A percentile compares a stretch with the other conserved stretches of the same genome.
phyloP scores from a whole-genome alignment of 2,888 invertebrate species.

The Habrosyne pyritoides region DNA sequence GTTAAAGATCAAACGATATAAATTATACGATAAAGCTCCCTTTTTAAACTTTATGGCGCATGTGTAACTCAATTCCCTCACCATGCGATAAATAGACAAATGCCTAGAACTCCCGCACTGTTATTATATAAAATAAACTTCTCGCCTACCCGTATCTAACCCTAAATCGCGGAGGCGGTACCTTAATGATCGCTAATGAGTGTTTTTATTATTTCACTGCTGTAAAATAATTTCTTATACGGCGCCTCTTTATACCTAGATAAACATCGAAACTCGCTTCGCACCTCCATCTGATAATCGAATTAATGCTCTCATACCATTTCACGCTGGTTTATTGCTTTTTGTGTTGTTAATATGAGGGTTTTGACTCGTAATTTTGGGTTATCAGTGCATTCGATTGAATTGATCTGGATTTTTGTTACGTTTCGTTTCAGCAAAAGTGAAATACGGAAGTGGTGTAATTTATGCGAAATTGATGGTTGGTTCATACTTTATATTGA shows the following conservation, averaged over 20 bases:
- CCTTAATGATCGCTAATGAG: conserved; percentile 82
- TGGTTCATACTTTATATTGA: conserved; percentile 8
- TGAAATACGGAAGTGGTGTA: conserved; percentile 38
- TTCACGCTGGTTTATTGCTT: conserved; percentile 81
- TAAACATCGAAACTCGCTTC: conserved; percentile 83
- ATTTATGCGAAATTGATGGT: conserved; percentile 37
- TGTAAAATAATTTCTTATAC: conserved; percentile 82
- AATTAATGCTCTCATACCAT: conserved; percentile 81
- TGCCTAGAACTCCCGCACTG: conserved; percentile 40
- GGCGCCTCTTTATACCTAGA: conserved; percentile 81
- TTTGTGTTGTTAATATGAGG: conserved; percentile 74
- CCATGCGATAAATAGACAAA: conserved; percentile 55
- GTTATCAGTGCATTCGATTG: conserved; percentile 77
- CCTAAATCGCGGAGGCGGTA: conserved; percentile 75
- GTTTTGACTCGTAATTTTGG: conserved; percentile 75
- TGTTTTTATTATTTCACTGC: conserved; percentile 81
- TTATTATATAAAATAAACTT: conserved; percentile 73
- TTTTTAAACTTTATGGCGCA: conserved; percentile 13
- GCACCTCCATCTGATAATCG: conserved; percentile 83
- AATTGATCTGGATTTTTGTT: conserved; percentile 68
- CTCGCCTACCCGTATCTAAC: conserved; percentile 70
- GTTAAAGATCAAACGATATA: background rate
- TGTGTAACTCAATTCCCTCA: conserved; percentile 19
- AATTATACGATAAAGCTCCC: conserved; percentile 1
- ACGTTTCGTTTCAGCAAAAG: conserved; percentile 35